Percentiles rank a stretch among this genome's conserved stretches.
Conservation (phyloP, 2,113 vertebrate genomes). For the Spea bombifrons region DNA sequence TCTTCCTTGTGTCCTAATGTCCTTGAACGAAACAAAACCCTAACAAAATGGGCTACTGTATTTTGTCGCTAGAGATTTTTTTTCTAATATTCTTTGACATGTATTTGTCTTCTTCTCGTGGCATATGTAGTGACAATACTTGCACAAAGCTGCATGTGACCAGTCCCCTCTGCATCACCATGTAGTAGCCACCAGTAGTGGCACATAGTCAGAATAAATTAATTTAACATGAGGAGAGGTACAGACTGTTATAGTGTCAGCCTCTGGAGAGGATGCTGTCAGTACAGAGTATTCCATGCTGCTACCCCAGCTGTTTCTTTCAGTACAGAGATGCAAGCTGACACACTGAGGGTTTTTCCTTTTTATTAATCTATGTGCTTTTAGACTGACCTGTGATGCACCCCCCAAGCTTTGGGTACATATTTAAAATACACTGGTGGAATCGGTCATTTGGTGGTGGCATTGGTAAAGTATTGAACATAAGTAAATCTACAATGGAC, state of each 20-base stretch:
- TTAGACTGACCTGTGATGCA: conserved; percentile 15
- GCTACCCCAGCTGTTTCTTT: conserved; percentile 52
- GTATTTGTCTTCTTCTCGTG: conserved; percentile 63
- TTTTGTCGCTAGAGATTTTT: conserved; percentile 61
- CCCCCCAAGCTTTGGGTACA: too few species aligned
- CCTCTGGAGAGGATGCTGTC: conserved; percentile 71
- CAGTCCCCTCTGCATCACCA: conserved; percentile 52
- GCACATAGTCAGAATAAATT: conserved; percentile 73
- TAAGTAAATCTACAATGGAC: too few species aligned
- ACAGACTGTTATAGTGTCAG: conserved; percentile 60
- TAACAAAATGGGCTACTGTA: conserved; percentile 55
- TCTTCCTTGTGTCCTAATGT: conserved; percentile 51
- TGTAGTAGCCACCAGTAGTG: conserved; percentile 59
- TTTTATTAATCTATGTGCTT: conserved; percentile 29
- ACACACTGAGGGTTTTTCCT: conserved; percentile 52
- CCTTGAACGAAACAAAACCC: conserved; percentile 67
- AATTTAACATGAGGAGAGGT: conserved; percentile 64
- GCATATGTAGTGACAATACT: conserved; percentile 62
- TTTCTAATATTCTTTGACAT: conserved; percentile 63
- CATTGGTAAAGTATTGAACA: too few species aligned
- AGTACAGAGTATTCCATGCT: conserved; percentile 32
- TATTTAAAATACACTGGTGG: too few species aligned
- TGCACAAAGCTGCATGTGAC: conserved; percentile 61
- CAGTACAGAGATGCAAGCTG: conserved; percentile 43
- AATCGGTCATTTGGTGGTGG: too few species aligned